Evolutionary conservation across 2,113 vertebrate species (phyloP).

Genomic region (Pelmatolapia mariae): DNA sequence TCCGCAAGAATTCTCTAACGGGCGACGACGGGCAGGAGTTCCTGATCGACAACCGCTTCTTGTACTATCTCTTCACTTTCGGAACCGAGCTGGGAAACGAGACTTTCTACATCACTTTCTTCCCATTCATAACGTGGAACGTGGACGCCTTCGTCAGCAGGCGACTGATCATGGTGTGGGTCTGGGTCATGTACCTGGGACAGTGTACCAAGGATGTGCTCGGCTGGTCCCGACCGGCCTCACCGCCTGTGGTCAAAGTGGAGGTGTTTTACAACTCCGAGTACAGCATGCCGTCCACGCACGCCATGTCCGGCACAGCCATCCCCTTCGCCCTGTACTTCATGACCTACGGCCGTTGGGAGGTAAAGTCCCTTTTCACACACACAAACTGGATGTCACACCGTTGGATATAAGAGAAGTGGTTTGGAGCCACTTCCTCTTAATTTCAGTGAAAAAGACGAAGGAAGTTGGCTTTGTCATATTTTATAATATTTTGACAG

Average conservation of each 20-base stretch:
- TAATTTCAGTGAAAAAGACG: background rate
- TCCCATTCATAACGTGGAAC: conserved; percentile 93
- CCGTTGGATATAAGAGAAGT: background rate
- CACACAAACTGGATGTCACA: background rate
- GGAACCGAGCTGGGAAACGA: conserved; percentile 97
- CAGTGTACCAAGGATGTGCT: conserved; percentile 96
- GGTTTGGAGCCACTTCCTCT: background rate
- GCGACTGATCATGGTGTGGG: conserved; percentile 87
- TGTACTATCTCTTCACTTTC: conserved; percentile 88
- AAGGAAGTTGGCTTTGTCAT: background rate
- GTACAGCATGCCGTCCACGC: conserved; percentile 98
- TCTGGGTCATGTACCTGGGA: conserved; percentile 96
- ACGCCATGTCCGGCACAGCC: conserved; percentile 96
- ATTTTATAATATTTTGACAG: background rate
- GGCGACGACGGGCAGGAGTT: conserved; percentile 81
- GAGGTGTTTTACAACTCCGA: conserved; percentile 97
- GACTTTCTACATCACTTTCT: conserved; percentile 91
- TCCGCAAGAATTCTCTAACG: conserved; percentile 89
- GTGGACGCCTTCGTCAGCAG: conserved; percentile 84
- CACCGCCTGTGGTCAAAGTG: conserved; percentile 92
- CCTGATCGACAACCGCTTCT: conserved; percentile 76
- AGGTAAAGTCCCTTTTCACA: conserved; percentile 70
- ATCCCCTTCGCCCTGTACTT: conserved; percentile 86
- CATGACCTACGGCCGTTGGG: conserved; percentile 86
- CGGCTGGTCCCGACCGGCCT: conserved; percentile 87